Base-by-base conservation (phyloP, 64 coral and sea anemone genomes). In the Platygyra sinensis region DNA sequence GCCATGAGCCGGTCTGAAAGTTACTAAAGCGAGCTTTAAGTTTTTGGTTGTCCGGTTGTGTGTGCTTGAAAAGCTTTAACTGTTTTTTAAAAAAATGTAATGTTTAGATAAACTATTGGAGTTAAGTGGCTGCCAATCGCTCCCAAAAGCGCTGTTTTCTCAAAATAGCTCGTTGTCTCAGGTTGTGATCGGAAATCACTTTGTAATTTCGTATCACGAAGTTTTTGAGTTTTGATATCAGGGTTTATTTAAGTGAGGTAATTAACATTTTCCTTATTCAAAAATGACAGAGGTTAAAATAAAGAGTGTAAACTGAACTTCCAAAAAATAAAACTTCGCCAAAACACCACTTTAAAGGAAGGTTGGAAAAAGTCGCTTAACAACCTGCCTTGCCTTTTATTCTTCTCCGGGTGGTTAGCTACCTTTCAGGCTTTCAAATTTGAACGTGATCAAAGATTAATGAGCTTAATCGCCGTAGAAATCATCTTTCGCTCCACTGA, bases 401-500 rank as follows among this genome's bases (percentile, higher is more conserved):
- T 85, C 32, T 20, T 27, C 10, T 38, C 60, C 62, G n/a, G 62
- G 81, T 85, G 62, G 81, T 63, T 85, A 25, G 33, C 32, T 24
- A 49, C 81, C 33, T 52, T 67, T n/a, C 81, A 85, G 63, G 60
- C 81, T 85, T 85, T 85, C 81, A 85, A 85, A 71, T 85, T 36
- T 22, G 62, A 71, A 85, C n/a, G 62, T 63, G 81, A 85, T 85
- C 81, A 85, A 85, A 85, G 39, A 71, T 85, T 85, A 69, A 85
- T 85, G 81, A 85, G 36, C 36, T 46, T 85, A 85, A 85, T 85
- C 81, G 63, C 81, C 63, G 72, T 80, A 60, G 31, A 90, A 91
- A 76, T 81, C 72, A 51, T 92, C 65, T 62, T 33, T 71, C 90
- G 90, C 90, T 92, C 51, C 82, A 81, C 29, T 92, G 90, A 92